Evolutionary conservation across 1,140 invertebrate species (phyloP).

Genomic region (Mizuhopecten yessoensis): DNA sequence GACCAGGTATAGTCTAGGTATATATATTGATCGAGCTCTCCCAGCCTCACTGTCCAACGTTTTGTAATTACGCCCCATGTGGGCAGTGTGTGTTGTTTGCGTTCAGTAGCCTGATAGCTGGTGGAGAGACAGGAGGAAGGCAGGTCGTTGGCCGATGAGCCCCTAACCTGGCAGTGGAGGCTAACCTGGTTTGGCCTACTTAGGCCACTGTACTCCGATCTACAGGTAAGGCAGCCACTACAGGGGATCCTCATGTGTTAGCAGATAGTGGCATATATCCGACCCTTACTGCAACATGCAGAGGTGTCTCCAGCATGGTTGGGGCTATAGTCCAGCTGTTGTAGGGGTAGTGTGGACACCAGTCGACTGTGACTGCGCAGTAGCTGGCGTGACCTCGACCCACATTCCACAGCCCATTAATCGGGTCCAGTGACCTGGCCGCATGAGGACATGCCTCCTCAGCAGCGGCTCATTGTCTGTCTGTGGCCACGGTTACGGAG

Average conservation of each 20-base stretch:
- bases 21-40: neutral
- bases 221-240: neutral
- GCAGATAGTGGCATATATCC: too few species aligned
- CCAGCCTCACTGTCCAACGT: neutral
- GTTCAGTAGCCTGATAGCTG: slow-evolving; percentile 21
- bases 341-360: neutral
- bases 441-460: neutral
- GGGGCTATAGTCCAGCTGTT: neutral
- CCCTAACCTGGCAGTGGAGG: neutral
- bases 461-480: neutral
- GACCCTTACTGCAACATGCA: too few species aligned
- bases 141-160: slow-evolving; percentile 36
- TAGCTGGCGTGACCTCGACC: slow-evolving; percentile 29
- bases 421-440: neutral
- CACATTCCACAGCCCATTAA: neutral
- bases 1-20: neutral
- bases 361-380: neutral
- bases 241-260: too few species aligned
- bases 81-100: slow-evolving; percentile 12
- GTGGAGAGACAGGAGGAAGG: neutral
- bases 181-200: neutral
- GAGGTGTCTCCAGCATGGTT: neutral
- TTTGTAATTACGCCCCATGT: slow-evolving; percentile 17
- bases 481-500: neutral
- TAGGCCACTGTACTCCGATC: neutral